Evolutionary conservation across 2,113 vertebrate genomes (phyloP), one percentile per base, ranked within the genome.

Genomic region (Terrapene triunguis): DNA sequence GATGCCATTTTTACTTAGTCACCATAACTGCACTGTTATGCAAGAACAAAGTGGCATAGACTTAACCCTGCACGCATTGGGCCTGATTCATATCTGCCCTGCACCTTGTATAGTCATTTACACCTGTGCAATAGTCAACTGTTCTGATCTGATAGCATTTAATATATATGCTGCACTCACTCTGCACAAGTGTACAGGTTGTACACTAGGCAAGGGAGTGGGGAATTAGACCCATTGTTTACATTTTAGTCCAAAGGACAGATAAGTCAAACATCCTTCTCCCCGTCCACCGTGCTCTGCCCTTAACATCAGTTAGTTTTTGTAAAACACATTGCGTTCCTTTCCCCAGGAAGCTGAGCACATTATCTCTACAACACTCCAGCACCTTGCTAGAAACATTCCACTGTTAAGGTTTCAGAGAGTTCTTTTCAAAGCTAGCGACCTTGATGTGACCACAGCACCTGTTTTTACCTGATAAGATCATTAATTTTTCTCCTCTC

Each of bases 401-500:
- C 90, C 87, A 92, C 90, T 38, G 1, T 42, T 95, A 87, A 95
- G 87, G 94, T 97, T 94, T 74, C 65, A 27, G 79, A 89, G 87
- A 86, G 8, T 82, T 96, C 97, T 92, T 94, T 89, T 89, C 93
- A 89, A 90, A 93, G 89, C 81, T 80, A 3, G 88, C 93, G 93
- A 98, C 97, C 97, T 97, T 97, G 93, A 89, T 96, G 94, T 92
- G 97, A 96, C 96, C 96, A 96, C 93, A 97, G 84, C 97, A 98
- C 95, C 96, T 97, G 97, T 87, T 97, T 97, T 95, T 96, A 94
- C 95, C 93, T 96, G 97, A 96, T 96, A 95, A 96, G 89, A 97
- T 98, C 97, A 92, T 98, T 96, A 97, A 95, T 96, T 95, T 90
- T 95, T 80, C 93, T 84, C 74, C 81, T 92, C 65, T 57, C 76